Evolutionary conservation across 2,113 vertebrate genomes (phyloP), one percentile per base, ranked within the genome.

Genomic region (Hemibagrus wyckioides): DNA sequence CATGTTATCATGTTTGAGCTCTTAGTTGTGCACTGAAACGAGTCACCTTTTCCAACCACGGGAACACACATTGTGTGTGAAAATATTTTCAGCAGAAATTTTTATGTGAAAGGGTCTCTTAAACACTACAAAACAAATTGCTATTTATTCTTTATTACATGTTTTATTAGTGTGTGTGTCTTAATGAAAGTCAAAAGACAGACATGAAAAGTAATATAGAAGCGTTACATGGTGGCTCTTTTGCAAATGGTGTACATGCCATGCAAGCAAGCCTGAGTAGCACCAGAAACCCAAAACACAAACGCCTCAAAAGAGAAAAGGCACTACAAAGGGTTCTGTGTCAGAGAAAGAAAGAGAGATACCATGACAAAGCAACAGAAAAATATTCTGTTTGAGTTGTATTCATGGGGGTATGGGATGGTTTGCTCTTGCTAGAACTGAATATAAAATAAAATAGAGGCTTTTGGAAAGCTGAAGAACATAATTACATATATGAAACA

Each of bases 1-100:
- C 77, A 80, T 80, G 77, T 80, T 77, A 77, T 77, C 50, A 54
- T 52, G n/a, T 56, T 56, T 56, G 7, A 80, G 28, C 50, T 21
- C 25, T 50, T 50, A 17, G 25, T 15, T 77, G 44, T 15, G 28
- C 75, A 77, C 44, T 13, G 9, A n/a, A 77, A 77, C 50, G 44
- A 77, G 75, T 77, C 75, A 77, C 11, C 10, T 4, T 77, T 77
- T 77, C 75, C 44, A 77, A 30, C 44, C 41, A 25, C 41, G n/a
- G 23, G 75, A 50, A 50, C 11, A 50, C 21, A 73, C 11, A 50
- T 10, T 13, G 71, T 25, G 21, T 13, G 19, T 41, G 21, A 39
- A 44, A 75, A 75, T 63, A 63, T 63, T 63, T 63, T 63, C 5
- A 33, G 15, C 2, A 5, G 63, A 67, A 67, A 23, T 21, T 39